Percentiles rank a stretch among this genome's conserved stretches.
Evolutionary conservation across 2,113 vertebrate species (phyloP).

Genomic region (Felis chaus): DNA sequence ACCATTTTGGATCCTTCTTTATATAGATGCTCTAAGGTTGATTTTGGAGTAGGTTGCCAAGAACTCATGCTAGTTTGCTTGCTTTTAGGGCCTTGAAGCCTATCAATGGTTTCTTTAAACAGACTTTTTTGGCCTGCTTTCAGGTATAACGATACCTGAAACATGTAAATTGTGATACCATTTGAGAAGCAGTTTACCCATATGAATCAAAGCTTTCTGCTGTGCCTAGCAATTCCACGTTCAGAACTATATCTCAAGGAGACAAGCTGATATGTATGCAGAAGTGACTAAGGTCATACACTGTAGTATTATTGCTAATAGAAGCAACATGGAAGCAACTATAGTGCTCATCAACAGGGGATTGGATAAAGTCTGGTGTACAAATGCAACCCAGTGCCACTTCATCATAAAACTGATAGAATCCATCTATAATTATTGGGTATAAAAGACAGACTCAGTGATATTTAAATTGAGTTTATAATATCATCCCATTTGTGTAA

Average conservation of each 20-base stretch:
- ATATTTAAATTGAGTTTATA: neutral
- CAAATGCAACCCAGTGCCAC: neutral
- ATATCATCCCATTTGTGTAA: neutral
- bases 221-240: neutral
- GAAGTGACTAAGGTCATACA: neutral
- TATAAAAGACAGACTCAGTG: neutral
- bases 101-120: neutral
- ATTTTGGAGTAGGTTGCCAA: neutral
- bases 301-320: neutral
- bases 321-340: neutral
- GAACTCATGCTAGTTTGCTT: neutral
- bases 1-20: neutral
- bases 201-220: neutral
- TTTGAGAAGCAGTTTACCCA: neutral
- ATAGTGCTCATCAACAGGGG: neutral
- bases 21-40: neutral
- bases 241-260: conserved; percentile 2
- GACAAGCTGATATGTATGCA: neutral
- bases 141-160: neutral
- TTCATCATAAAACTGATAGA: neutral
- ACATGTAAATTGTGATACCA: neutral
- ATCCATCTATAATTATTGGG: neutral
- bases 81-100: neutral
- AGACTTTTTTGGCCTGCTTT: neutral
- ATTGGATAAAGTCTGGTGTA: neutral